phyloP scores from a whole-genome alignment of 2,888 invertebrate genomes.

The Tillus elongatus region DNA sequence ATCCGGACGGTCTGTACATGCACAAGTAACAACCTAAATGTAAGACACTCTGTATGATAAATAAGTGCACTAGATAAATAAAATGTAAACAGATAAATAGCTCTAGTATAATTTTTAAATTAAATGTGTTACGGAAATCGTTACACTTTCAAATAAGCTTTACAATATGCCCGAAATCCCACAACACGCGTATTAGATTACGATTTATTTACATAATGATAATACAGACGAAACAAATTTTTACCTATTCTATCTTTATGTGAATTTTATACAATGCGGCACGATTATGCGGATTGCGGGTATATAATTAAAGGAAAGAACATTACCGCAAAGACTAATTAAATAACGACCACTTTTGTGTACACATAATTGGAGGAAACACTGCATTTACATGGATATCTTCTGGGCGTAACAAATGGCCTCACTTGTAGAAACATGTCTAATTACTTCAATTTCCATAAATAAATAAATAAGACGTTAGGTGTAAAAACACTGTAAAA shows the following conservation, averaged over 20 bases:
- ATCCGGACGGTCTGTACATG: too few relatives aligned
- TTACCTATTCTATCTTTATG: background rate
- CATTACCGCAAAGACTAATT: too few relatives aligned
- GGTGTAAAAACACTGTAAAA: background rate
- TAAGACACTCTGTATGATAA: too few relatives aligned
- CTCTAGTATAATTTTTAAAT: too few relatives aligned
- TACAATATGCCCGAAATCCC: too few relatives aligned
- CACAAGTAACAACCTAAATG: too few relatives aligned
- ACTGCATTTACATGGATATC: constrained; percentile 26
- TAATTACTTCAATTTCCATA: constrained; percentile 27
- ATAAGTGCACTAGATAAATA: too few relatives aligned
- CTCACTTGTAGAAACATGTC: constrained; percentile 25
- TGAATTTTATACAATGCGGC: too few relatives aligned
- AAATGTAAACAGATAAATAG: too few relatives aligned
- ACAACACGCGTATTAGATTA: too few relatives aligned
- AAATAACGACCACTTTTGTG: constrained; percentile 25
- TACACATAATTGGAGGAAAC: constrained; percentile 25
- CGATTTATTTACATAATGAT: constrained; percentile 3
- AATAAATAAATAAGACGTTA: constrained; percentile 26
- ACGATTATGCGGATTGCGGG: background rate
- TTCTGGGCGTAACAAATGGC: constrained; percentile 30
- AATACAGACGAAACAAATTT: background rate
- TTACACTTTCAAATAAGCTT: too few relatives aligned
- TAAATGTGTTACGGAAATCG: too few relatives aligned
- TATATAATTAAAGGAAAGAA: constrained; percentile 1